Base-by-base conservation (phyloP, 1,140 invertebrate genomes). In the Arion vulgaris region DNA sequence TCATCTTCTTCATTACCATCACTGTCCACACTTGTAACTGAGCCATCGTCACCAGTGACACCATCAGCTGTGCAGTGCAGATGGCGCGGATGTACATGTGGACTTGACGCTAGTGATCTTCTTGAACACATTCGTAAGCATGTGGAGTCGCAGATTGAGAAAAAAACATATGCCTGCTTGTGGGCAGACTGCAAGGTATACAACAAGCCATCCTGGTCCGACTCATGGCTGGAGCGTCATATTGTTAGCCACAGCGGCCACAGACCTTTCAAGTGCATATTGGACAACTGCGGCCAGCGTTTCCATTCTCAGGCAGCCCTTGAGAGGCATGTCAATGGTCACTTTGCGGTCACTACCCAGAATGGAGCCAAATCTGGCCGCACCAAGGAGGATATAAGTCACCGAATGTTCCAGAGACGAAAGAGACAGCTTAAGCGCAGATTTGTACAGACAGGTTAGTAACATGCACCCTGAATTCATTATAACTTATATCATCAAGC, bases 131-230 rank as follows among this genome's bases (percentile, higher is more conserved):
- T 98, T 89, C 96, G 97, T 94, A 85, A 94, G 84, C 97, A 98
- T 92, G 96, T 98, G 85, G 96, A 96, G 90, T 94, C 95, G 41
- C 97, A 98, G 93, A 95, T 95, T 39, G 90, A 89, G 38, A 95
- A 95, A 0, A 95, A 96, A 89, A 96, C 95, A 84, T 98, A 96
- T 91, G 95, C 96, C 15, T 99, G 97, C 90, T 94, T 97, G 32
- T 99, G 97, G 97, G 94, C 95, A 85, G 96, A 96, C 11, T 98
- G 97, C 93, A 98, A 98, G 92, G 97, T 99, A n/a, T 97, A 96
- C 91, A 96, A 96, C 85, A 95, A 96, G 88, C 95, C 95, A 28
- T 98, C 97, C 0, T 97, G 96, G 91, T 98, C 97, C 17, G 94
- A 96, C 72, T 95, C 96, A 62, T 99, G 97, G 97, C 93, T 99